Conservation (phyloP, 1,140 invertebrate species). For the Acromyrmex charruanus region DNA sequence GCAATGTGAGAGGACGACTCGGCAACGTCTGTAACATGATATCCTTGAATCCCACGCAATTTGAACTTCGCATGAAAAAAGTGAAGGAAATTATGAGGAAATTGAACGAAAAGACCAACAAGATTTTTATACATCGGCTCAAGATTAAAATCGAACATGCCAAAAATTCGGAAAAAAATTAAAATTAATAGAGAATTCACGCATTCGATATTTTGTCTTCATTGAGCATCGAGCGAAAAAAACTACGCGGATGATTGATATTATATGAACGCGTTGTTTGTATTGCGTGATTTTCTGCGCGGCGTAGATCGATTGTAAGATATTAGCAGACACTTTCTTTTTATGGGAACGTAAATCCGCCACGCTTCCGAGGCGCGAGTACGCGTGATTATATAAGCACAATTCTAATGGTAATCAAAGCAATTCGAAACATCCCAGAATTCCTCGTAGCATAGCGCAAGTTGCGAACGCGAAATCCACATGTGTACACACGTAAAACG, state of each 20-base stretch:
- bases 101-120: not conserved
- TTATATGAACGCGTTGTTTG: slow-evolving; percentile 35
- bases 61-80: not conserved
- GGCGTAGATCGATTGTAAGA: slow-evolving; percentile 17
- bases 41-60: slow-evolving; percentile 8
- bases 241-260: not conserved
- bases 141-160: not conserved
- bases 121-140: not conserved
- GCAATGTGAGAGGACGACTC: not conserved
- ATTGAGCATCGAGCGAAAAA: not conserved
- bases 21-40: not conserved
- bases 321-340: slow-evolving; percentile 53
- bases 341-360: slow-evolving; percentile 14
- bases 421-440: slow-evolving; percentile 33
- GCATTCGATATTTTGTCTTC: not conserved
- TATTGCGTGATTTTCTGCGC: slow-evolving; percentile 30
- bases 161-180: not conserved
- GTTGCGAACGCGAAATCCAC: not conserved
- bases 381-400: slow-evolving; percentile 44
- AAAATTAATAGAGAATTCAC: not conserved
- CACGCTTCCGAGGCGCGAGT: not conserved
- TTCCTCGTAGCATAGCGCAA: not conserved
- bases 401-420: slow-evolving; percentile 21
- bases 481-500: slow-evolving; percentile 16
- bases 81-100: not conserved